Percentiles rank a stretch among this genome's conserved stretches.
These are phyloP conservation scores for Rhineura floridana DNA, from an alignment of 2,113 vertebrate genomes.

Conservation along the genomic window DNA sequence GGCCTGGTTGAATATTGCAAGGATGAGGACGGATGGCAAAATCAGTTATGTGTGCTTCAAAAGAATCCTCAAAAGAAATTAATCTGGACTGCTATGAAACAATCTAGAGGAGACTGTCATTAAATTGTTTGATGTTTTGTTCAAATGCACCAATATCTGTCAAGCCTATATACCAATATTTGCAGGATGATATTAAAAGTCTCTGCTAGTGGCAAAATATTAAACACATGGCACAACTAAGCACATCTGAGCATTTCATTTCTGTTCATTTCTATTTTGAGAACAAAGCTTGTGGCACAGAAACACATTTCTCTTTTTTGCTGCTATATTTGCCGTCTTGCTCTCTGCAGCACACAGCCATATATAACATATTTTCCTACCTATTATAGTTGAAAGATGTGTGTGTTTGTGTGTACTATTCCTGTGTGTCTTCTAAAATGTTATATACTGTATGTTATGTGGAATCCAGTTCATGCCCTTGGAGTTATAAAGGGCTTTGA, in stretches of 20 bases:
- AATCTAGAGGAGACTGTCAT: slow-evolving; percentile 50
- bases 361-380: not conserved
- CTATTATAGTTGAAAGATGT: not conserved
- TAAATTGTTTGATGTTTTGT: slow-evolving; percentile 37
- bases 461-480: not conserved
- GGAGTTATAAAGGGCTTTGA: not conserved
- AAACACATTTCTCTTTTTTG: slow-evolving; percentile 31
- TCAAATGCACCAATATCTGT: slow-evolving; percentile 53
- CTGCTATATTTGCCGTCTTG: slow-evolving; percentile 25
- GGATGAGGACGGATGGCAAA: slow-evolving; percentile 45
- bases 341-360: not conserved
- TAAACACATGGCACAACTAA: slow-evolving; percentile 41
- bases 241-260: slow-evolving; percentile 26
- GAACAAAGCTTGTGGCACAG: slow-evolving; percentile 41
- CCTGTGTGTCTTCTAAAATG: not conserved
- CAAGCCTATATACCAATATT: slow-evolving; percentile 51
- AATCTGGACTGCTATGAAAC: slow-evolving; percentile 31
- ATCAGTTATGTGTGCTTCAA: slow-evolving; percentile 45
- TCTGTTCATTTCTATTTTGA: not conserved
- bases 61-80: slow-evolving; percentile 57
- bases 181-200: slow-evolving; percentile 45
- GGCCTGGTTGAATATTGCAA: slow-evolving; percentile 36
- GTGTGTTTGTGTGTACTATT: not conserved
- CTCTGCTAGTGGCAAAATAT: slow-evolving; percentile 41
- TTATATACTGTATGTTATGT: not conserved